Base-by-base conservation (phyloP, 2,888 invertebrate genomes). In the Zootermopsis nevadensis region DNA sequence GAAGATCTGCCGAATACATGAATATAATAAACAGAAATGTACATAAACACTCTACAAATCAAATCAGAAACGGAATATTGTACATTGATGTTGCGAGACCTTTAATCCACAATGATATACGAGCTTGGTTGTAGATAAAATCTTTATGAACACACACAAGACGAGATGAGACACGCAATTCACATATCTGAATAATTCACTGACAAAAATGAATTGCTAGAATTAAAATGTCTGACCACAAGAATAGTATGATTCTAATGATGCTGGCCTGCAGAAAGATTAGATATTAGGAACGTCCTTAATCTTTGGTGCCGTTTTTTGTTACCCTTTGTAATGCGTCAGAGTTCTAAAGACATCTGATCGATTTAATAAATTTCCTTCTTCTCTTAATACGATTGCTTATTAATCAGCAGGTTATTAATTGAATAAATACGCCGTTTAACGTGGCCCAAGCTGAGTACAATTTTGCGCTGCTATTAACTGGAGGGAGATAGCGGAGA, bases 141-240 rank as follows among this genome's bases (percentile, higher is more conserved):
- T 67, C 67, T 67, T 67, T 30, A 67, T 67, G 67, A 30, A 67
- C 30, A 30, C 30, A 30, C 30, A 67, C 15, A 7, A 67, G 27
- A 67, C 27, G 30, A 30, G 7, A 67, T 67, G 67, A n/a, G n/a
- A n/a, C 67, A 67, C 30, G 67, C 67, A 67, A 67, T 15, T 67
- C 30, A 31, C 67, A 67, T 67, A n/a, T 6, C 55, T 19, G 19
- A 19, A 19, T 19, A 19, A 12, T 19, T 55, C 8, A n/a, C 67
- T 67, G 67, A 19, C n/a, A 30, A 10, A 31, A 31, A 27, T 10
- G 8, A n/a, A 67, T 31, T 27, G 67, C 4, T 1, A 6, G 7
- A 67, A 67, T 67, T 15, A 67, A 67, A 67, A 30, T 67, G 67
- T 67, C 67, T 67, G 30, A 24, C 15, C 31, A 55, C 10, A 27